A percentile compares a stretch with the other conserved stretches of the same genome.
phyloP scores from a whole-genome alignment of 2,113 vertebrate species.

The Melospiza melodia region DNA sequence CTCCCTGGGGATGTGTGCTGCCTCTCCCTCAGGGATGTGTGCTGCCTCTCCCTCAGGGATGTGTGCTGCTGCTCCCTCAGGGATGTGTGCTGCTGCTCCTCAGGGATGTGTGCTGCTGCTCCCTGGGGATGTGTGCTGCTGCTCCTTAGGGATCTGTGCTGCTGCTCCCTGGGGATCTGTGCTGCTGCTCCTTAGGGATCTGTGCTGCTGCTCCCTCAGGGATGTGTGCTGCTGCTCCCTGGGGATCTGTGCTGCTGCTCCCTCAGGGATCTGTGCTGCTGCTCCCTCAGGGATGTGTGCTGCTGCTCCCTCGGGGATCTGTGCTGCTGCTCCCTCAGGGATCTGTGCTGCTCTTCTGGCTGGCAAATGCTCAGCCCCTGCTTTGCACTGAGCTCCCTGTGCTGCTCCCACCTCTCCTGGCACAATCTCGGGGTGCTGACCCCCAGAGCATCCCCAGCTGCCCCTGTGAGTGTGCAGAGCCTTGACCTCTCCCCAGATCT shows the following conservation, averaged over 20 bases:
- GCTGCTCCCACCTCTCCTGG: not conserved
- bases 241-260: not conserved
- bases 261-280: not conserved
- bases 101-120: not conserved
- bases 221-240: not conserved
- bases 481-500: conserved; percentile 74
- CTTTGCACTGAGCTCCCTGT: rapidly evolving
- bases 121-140: not conserved
- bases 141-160: not conserved
- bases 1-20: not conserved
- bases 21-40: not conserved
- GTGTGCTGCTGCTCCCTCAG: not conserved
- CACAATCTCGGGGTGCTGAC: not conserved
- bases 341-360: not conserved
- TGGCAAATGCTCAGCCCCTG: not conserved
- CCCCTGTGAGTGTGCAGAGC: not conserved
- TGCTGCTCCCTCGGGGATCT: not conserved
- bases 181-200: not conserved
- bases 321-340: not conserved
- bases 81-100: not conserved
- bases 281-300: no score
- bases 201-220: not conserved
- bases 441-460: rapidly evolving
- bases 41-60: not conserved
- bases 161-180: not conserved